phyloP scores from a whole-genome alignment of 2,113 vertebrate genomes.

The Mastomys natalensis region DNA sequence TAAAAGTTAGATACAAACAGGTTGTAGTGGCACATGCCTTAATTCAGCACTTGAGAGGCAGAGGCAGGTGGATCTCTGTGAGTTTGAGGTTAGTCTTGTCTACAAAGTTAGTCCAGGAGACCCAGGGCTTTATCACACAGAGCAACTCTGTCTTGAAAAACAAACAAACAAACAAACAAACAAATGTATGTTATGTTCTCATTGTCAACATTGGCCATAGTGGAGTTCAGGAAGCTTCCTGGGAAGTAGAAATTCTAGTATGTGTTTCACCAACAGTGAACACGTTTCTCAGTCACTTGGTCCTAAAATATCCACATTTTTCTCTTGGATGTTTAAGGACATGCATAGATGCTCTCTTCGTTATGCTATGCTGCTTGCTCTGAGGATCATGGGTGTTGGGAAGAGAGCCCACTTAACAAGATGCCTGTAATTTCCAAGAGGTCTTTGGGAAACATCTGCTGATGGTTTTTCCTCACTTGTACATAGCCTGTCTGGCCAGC shows the following conservation, averaged over 20 bases:
- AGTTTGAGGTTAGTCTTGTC: too few relatives aligned
- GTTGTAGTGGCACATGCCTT: too few relatives aligned
- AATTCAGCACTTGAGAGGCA: too few relatives aligned
- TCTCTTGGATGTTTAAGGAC: neutral
- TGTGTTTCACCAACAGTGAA: neutral
- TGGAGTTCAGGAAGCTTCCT: too few relatives aligned
- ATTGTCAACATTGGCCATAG: neutral
- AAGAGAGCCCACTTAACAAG: neutral
- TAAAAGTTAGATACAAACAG: neutral
- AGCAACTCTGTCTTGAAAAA: too few relatives aligned
- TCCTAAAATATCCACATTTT: neutral
- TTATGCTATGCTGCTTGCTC: neutral
- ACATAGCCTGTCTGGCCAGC: neutral
- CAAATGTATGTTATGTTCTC: too few relatives aligned
- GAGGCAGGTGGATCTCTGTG: too few relatives aligned
- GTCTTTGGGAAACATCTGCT: neutral
- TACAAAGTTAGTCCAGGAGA: too few relatives aligned
- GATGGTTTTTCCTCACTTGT: neutral
- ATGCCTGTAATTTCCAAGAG: neutral
- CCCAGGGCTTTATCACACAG: too few relatives aligned
- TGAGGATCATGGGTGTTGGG: neutral
- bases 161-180: too few relatives aligned
- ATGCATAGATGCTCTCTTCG: neutral
- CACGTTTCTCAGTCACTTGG: neutral
- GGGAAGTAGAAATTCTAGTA: neutral